Evolutionary conservation across 2,888 invertebrate genomes (phyloP), one percentile per base, ranked within the genome.

Genomic region (Habrosyne pyritoides): DNA sequence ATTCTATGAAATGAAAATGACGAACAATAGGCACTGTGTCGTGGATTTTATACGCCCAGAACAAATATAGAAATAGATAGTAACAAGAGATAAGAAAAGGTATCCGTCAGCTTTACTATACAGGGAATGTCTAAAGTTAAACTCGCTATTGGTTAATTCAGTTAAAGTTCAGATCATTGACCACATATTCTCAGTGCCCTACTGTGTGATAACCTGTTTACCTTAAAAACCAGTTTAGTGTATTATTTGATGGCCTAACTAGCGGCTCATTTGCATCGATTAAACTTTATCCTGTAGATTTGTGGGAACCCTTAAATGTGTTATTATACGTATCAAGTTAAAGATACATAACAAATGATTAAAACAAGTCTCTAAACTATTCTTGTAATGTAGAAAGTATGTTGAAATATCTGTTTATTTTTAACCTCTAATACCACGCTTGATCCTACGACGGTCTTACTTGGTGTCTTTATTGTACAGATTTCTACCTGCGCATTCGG

Each of bases 401-500:
- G n/a, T 10, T 8, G 12, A 30, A 30, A 30, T 12, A 30, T n/a
- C n/a, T n/a, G n/a, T n/a, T n/a, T 12, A 30, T 12, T 2, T 33
- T 33, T 33, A 4, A 18, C 18, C 18, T 5, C 42, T 42, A 42
- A 18, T 33, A 33, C n/a, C 33, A 33, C n/a, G 42, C 8, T 42
- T 14, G 14, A 18, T 18, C 36, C 5, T 36, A 14, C 36, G 8
- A 7, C 18, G 42, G 42, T 8, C 42, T 42, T 56, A 61, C 53
- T 61, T 66, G 60, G 56, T 21, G 26, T 6, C 28, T 10, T 62
- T 56, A 67, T 77, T 75, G 71, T 74, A 74, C 69, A 79, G 70
- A 83, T 76, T 70, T 81, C 79, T 91, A 91, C 91, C 91, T 91
- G 91, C 83, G 55, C 71, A 54, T 88, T 86, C 86, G 82, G 80